phyloP scores from a whole-genome alignment of 2,888 invertebrate genomes.

The Microctonus aethiopoides region DNA sequence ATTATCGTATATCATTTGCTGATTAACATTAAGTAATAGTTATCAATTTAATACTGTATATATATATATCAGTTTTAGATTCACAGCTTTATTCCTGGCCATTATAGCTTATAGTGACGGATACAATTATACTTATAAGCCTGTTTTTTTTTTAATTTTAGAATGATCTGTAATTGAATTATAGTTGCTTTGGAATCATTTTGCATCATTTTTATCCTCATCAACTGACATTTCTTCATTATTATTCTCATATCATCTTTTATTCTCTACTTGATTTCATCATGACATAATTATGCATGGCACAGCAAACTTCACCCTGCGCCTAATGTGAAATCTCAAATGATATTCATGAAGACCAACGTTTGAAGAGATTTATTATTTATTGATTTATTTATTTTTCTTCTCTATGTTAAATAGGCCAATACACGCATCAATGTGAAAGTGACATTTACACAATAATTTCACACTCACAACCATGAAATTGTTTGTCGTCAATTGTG shows the following conservation, averaged over 20 bases:
- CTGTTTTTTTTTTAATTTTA: conserved; percentile 37
- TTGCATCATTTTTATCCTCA: not conserved
- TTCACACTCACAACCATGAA: not conserved
- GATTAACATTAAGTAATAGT: not conserved
- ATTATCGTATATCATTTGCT: not conserved
- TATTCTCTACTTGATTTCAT: too few species aligned
- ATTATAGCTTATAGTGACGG: conserved; percentile 20
- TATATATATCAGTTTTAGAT: not conserved
- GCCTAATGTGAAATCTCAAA: conserved; percentile 26
- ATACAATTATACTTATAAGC: conserved; percentile 45
- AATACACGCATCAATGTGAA: not conserved
- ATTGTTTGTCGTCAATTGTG: not conserved
- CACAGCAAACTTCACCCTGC: conserved; percentile 66
- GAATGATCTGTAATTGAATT: not conserved
- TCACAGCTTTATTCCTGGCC: not conserved
- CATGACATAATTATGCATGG: conserved; percentile 49
- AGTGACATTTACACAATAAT: not conserved
- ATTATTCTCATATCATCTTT: too few species aligned
- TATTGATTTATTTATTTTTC: too few species aligned
- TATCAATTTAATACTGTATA: not conserved
- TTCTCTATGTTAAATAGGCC: too few species aligned
- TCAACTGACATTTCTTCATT: conserved; percentile 11
- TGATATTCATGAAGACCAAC: not conserved
- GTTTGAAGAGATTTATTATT: not conserved
- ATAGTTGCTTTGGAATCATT: not conserved